A percentile compares a stretch with the other conserved stretches of the same genome.
Evolutionary conservation across 2,888 invertebrate genomes (phyloP).

Genomic region (Orchestes rusci): DNA sequence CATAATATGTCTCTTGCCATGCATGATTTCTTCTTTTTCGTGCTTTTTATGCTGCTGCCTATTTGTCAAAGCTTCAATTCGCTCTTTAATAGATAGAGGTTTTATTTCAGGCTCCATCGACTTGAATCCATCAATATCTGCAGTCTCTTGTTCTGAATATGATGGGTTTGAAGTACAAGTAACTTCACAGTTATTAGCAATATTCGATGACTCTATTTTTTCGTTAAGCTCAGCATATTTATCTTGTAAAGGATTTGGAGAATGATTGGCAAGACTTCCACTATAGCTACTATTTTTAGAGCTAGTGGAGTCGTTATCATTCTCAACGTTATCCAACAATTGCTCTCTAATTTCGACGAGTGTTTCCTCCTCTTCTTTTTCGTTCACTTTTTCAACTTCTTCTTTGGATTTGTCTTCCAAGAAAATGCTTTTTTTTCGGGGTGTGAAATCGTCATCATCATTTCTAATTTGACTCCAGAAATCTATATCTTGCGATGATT

Average conservation of each 20-base stretch:
- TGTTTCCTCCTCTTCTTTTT: constrained; percentile 4
- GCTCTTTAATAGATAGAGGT: constrained; percentile 37
- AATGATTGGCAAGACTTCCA: no score
- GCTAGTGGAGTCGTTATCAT: constrained; percentile 32
- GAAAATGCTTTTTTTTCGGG: constrained; percentile 12
- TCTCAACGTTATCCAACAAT: background rate
- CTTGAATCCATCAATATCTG: background rate
- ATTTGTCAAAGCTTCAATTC: constrained; percentile 39
- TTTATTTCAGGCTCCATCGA: constrained; percentile 5
- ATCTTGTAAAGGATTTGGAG: no score
- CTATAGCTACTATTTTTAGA: constrained; percentile 39
- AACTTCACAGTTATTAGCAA: background rate
- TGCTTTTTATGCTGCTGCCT: constrained; percentile 27
- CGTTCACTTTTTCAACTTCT: background rate
- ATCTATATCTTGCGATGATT: constrained; percentile 20
- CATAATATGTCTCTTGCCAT: constrained; percentile 31
- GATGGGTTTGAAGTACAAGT: constrained; percentile 4
- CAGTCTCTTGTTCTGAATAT: constrained; percentile 6
- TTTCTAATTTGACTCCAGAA: constrained; percentile 28
- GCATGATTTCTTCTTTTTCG: constrained; percentile 29
- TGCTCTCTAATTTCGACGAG: background rate
- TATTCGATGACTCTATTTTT: background rate
- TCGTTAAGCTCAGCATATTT: background rate
- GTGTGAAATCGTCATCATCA: constrained; percentile 20
- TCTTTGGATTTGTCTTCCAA: constrained; percentile 12